These are phyloP conservation scores for Baronia brevicornis DNA, from an alignment of 2,888 invertebrate genomes.

Conservation along the genomic window DNA sequence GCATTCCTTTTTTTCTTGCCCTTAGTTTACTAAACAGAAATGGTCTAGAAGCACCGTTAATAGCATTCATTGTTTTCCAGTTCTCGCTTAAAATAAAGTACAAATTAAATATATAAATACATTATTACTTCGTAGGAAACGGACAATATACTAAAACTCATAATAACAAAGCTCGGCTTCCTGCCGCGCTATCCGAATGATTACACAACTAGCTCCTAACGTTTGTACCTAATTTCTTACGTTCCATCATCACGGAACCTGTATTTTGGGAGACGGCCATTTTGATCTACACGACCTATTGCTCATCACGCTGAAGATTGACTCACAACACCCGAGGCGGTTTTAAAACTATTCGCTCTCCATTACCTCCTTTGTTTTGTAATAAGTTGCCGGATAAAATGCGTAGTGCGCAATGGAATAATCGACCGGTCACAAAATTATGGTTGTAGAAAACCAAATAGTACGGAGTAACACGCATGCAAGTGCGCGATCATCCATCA, in stretches of 20 bases:
- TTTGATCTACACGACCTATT: conserved; percentile 61
- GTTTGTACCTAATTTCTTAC: conserved; percentile 41
- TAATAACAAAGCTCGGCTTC: too few species aligned
- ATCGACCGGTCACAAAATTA: conserved; percentile 12
- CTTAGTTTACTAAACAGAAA: too few species aligned
- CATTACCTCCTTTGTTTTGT: conserved; percentile 23
- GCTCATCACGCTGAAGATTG: conserved; percentile 46
- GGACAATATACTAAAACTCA: too few species aligned
- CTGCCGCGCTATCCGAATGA: not conserved
- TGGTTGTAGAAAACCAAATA: conserved; percentile 24
- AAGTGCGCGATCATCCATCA: conserved; percentile 65
- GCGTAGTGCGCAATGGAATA: conserved; percentile 29
- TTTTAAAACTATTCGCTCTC: conserved; percentile 4
- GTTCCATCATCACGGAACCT: conserved; percentile 51
- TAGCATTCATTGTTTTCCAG: too few species aligned
- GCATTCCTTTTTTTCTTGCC: too few species aligned
- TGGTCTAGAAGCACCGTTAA: too few species aligned
- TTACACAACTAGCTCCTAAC: conserved; percentile 9
- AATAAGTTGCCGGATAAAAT: not conserved
- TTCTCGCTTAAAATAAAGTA: too few species aligned
- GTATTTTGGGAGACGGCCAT: conserved; percentile 67
- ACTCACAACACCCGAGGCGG: conserved; percentile 17
- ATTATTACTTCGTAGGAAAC: too few species aligned
- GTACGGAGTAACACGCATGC: conserved; percentile 43
- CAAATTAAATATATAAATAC: too few species aligned